A percentile compares a stretch with the other conserved stretches of the same genome.
These are phyloP conservation scores for Gibbula magus DNA, from an alignment of 2,888 invertebrate genomes.

Conservation along the genomic window DNA sequence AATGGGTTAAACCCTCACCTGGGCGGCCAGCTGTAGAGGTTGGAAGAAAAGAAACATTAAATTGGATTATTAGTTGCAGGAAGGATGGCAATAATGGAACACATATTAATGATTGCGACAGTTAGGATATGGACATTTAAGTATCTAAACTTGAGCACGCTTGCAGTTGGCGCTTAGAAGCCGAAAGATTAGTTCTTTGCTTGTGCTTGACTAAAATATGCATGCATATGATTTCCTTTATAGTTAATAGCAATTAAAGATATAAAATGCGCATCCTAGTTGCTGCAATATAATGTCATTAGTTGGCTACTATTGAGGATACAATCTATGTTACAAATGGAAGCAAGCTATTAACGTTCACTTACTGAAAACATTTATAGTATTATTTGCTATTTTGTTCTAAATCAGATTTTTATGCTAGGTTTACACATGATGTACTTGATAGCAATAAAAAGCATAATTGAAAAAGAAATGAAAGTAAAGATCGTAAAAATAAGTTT, in stretches of 20 bases:
- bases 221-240: neutral
- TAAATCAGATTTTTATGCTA: no score
- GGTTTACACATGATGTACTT: no score
- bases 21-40: constrained; percentile 37
- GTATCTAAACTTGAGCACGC: constrained; percentile 7
- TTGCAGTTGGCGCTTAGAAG: constrained; percentile 27
- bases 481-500: no score
- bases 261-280: neutral
- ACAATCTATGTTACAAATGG: neutral
- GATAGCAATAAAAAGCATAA: no score
- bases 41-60: constrained; percentile 34
- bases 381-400: no score
- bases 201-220: neutral
- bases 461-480: no score
- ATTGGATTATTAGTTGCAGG: constrained; percentile 25
- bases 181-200: neutral
- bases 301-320: neutral
- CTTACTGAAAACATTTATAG: no score
- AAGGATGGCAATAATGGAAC: constrained; percentile 16
- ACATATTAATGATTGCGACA: constrained; percentile 17
- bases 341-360: constrained; percentile 11
- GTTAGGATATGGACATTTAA: constrained; percentile 2
- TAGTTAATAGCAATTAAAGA: neutral
- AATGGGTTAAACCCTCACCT: constrained; percentile 36
- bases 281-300: neutral